Percentiles rank a stretch among this genome's conserved stretches.
Conservation (phyloP, 2,888 invertebrate genomes). For the Trimorus sp. region DNA sequence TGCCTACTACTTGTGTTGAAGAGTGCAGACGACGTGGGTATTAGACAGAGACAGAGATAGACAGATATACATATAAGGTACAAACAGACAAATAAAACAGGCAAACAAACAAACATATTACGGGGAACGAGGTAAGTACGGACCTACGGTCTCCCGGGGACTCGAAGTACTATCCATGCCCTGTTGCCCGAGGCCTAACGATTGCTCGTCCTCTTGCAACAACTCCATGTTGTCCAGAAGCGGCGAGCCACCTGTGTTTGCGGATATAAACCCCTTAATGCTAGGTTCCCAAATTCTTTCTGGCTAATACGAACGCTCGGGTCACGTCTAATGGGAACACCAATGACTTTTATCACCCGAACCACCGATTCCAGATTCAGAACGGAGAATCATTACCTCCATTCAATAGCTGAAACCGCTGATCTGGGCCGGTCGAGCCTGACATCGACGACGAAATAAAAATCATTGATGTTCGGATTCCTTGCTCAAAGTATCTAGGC, state of each 20-base stretch:
- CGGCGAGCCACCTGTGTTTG: conserved; percentile 80
- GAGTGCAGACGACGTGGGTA: conserved; percentile 63
- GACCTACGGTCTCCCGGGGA: conserved; percentile 81
- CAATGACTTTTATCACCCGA: neutral
- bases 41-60: conserved; percentile 32
- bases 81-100: conserved; percentile 73
- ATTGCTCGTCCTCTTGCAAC: conserved; percentile 80
- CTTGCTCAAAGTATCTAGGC: neutral
- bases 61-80: conserved; percentile 68
- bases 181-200: conserved; percentile 80
- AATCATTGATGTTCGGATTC: conserved; percentile 17
- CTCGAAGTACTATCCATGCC: conserved; percentile 80
- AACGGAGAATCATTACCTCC: too few relatives aligned
- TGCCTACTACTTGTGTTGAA: conserved; percentile 61
- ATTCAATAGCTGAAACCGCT: neutral
- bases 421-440: neutral
- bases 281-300: conserved; percentile 62
- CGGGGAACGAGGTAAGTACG: conserved; percentile 79
- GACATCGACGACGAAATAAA: neutral
- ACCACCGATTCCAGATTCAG: too few relatives aligned
- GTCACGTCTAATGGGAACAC: conserved; percentile 4
- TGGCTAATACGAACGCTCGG: conserved; percentile 32
- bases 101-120: conserved; percentile 74
- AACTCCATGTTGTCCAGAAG: conserved; percentile 81
- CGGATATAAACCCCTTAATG: conserved; percentile 73